Evolutionary conservation across 2,888 invertebrate genomes (phyloP).

Genomic region (Diarsia dahlii): DNA sequence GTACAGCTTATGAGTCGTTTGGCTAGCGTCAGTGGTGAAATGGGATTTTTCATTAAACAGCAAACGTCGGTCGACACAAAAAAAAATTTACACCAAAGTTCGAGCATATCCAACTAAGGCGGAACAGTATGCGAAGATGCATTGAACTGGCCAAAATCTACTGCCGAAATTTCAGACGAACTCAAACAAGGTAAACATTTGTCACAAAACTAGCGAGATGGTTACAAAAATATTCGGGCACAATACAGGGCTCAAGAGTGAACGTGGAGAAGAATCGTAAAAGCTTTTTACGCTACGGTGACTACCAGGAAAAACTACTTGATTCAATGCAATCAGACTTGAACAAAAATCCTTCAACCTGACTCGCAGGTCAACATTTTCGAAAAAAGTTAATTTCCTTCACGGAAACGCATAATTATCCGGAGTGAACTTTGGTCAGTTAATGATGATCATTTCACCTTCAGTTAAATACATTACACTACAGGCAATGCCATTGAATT

Average conservation of each 20-base stretch:
- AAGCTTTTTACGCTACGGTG: not conserved
- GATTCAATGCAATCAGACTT: not conserved
- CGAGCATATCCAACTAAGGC: not conserved
- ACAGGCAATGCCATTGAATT: not conserved
- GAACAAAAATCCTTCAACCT: constrained; percentile 19
- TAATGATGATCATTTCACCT: constrained; percentile 13
- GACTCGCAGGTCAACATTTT: not conserved
- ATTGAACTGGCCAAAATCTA: not conserved
- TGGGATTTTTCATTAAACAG: not conserved
- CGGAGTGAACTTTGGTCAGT: constrained; percentile 8
- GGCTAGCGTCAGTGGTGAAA: not conserved
- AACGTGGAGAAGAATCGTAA: not conserved
- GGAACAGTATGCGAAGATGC: not conserved
- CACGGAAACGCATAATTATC: constrained; percentile 11
- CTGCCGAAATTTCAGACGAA: not conserved
- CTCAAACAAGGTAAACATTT: not conserved
- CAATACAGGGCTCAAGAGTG: not conserved
- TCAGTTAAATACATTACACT: constrained; percentile 10
- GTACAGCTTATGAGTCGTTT: not conserved
- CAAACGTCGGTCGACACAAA: not conserved
- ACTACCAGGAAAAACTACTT: not conserved
- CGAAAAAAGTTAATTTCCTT: constrained; percentile 20
- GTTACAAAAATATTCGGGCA: not conserved
- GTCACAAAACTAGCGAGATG: not conserved
- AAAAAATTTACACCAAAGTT: too few species aligned